Evolutionary conservation across 2,888 invertebrate genomes (phyloP), one percentile per base, ranked within the genome.

Genomic region (Isotomurus palustris): DNA sequence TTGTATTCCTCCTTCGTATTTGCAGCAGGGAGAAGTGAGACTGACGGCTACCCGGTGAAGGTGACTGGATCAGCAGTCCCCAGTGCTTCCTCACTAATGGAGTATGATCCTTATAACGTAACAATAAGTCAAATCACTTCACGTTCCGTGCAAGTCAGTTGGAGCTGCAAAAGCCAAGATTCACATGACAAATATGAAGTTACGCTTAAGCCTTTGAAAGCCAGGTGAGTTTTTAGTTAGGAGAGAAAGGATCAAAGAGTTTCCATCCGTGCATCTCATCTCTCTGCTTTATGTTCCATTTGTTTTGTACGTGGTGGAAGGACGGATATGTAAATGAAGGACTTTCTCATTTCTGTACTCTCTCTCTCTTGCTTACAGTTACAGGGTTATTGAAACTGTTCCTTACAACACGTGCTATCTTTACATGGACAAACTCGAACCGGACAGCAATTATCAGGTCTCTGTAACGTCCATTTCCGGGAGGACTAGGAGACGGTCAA

Each of bases 141-240:
- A 43, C 87, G 87, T 65, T 87, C 90, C 48, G 88, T 91, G 67
- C 83, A 86, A 72, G 87, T 91, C 38, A 87, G 88, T 68, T 91
- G 91, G 91, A 87, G 87, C 70, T 88, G 87, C 60, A 84, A 86
- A 71, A 82, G 85, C 67, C 87, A 87, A 41, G 64, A 66, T 72
- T 81, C 85, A 72, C 85, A 88, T 64, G 90, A 91, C 74, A 91
- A 90, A 76, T 91, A 89, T 80, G 89, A 91, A 78, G 90, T 91
- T 76, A 89, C 87, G 21, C 91, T 91, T 77, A 91, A 90, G 75
- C 91, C 91, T 47, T 87, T 89, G 49, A 88, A 89, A 78, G 90
- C 90, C 78, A 91, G 90, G 91, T 91, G 86, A 83, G 60, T 27
- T 3, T 41, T 17, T 10, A 10, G 8, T 32, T 14, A 8, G 32